Percentiles rank a stretch among this genome's conserved stretches.
phyloP scores from a whole-genome alignment of 2,113 vertebrate species.

The Oenanthe oenanthe region DNA sequence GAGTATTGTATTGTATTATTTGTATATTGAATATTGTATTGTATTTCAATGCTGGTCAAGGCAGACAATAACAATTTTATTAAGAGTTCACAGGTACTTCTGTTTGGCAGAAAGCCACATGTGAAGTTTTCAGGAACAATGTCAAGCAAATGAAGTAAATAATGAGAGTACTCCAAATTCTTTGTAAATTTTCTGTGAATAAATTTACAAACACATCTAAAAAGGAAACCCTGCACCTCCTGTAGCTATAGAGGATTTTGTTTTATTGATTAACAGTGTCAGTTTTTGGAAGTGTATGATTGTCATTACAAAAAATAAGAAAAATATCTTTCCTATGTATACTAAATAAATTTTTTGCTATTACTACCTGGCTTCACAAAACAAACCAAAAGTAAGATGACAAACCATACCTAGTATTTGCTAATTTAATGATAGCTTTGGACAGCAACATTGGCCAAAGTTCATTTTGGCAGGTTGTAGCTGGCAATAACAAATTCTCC shows the following conservation, averaged over 20 bases:
- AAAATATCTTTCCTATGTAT: not conserved
- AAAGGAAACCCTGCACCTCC: not conserved
- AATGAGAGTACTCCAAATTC: not conserved
- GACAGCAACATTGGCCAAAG: conserved; percentile 95
- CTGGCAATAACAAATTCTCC: conserved; percentile 86
- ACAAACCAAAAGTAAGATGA: not conserved
- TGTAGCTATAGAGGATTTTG: not conserved
- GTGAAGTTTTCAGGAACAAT: not conserved
- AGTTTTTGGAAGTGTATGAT: not conserved
- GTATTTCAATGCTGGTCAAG: not conserved
- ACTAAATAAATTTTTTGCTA: not conserved
- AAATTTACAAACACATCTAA: not conserved
- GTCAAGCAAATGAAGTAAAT: not conserved
- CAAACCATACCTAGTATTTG: conserved; percentile 86
- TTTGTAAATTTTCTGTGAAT: not conserved
- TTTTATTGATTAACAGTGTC: not conserved
- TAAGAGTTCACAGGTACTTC: not conserved
- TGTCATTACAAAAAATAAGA: not conserved
- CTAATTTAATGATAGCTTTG: conserved; percentile 93
- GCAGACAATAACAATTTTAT: not conserved
- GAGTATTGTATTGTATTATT: too few species aligned
- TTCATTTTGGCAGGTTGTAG: conserved; percentile 81
- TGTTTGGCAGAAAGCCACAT: not conserved
- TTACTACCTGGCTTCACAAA: not conserved
- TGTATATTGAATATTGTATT: too few species aligned